Evolutionary conservation across 2,888 invertebrate genomes (phyloP).

Genomic region (Gibbula magus): DNA sequence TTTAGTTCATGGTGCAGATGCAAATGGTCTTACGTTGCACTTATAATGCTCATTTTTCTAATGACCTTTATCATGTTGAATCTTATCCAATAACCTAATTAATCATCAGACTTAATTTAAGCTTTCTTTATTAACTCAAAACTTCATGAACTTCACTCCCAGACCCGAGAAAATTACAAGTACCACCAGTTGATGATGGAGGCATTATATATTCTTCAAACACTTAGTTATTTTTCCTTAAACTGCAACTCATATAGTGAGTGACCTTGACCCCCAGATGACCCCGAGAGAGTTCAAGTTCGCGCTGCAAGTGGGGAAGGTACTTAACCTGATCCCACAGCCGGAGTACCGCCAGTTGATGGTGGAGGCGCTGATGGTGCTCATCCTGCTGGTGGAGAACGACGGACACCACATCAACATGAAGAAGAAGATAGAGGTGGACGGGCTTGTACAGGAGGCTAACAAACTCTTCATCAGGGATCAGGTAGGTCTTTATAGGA

Average conservation of each 20-base stretch:
- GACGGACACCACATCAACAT: constrained; percentile 61
- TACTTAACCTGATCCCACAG: constrained; percentile 96
- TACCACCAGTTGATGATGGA: constrained; percentile 96
- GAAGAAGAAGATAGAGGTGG: constrained; percentile 79
- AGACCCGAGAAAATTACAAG: no score
- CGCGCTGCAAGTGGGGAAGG: constrained; percentile 96
- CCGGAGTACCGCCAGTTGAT: constrained; percentile 98
- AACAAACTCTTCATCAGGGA: constrained; percentile 96
- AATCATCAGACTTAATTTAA: no score
- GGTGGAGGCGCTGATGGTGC: constrained; percentile 96
- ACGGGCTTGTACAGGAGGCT: constrained; percentile 93
- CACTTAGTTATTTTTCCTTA: no score
- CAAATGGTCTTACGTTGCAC: no score
- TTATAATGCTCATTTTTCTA: no score
- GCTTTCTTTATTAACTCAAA: no score
- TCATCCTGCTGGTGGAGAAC: constrained; percentile 84
- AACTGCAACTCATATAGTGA: no score
- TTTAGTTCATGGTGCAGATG: no score
- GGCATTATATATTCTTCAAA: constrained; percentile 80
- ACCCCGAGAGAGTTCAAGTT: constrained; percentile 98
- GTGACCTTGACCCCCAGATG: constrained; percentile 81
- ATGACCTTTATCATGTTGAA: no score
- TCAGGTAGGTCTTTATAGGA: constrained; percentile 81
- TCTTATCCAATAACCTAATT: no score
- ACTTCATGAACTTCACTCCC: no score